A percentile compares a stretch with the other conserved stretches of the same genome.
These are phyloP conservation scores for Leucoraja erinaceus DNA, from an alignment of 2,113 vertebrate genomes.

Conservation along the genomic window DNA sequence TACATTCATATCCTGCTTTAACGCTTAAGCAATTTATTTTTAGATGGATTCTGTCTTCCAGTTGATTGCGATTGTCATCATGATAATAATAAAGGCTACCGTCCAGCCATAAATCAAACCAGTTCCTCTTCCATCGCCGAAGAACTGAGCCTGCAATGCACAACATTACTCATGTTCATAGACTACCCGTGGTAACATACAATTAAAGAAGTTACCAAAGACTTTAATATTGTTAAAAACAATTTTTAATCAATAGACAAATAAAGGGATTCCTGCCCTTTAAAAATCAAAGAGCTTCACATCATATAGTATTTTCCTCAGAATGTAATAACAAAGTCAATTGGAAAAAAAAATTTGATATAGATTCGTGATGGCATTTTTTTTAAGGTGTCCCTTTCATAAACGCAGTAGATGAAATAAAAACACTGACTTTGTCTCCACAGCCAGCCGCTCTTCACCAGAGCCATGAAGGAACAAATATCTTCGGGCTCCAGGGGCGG, in stretches of 20 bases:
- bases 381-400: background rate
- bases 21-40: constrained; percentile 69
- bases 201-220: background rate
- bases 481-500: background rate
- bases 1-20: constrained; percentile 71
- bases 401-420: background rate
- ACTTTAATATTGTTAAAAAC: background rate
- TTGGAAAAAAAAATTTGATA: background rate
- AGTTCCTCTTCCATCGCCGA: constrained; percentile 88
- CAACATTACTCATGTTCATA: background rate
- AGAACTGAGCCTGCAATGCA: constrained; percentile 64
- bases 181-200: no score
- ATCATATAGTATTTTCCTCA: background rate
- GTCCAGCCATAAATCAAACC: constrained; percentile 90
- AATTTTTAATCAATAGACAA: background rate
- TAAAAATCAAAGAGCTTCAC: background rate
- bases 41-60: constrained; percentile 70
- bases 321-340: background rate
- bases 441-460: constrained; percentile 87
- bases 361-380: background rate
- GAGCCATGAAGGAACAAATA: constrained; percentile 60
- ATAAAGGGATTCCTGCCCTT: background rate
- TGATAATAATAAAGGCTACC: constrained; percentile 83
- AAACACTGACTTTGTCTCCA: constrained; percentile 86
- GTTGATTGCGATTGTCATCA: constrained; percentile 65